Base-by-base conservation (phyloP, 2,797 vertebrate species). In the Pangasius krempfi region DNA sequence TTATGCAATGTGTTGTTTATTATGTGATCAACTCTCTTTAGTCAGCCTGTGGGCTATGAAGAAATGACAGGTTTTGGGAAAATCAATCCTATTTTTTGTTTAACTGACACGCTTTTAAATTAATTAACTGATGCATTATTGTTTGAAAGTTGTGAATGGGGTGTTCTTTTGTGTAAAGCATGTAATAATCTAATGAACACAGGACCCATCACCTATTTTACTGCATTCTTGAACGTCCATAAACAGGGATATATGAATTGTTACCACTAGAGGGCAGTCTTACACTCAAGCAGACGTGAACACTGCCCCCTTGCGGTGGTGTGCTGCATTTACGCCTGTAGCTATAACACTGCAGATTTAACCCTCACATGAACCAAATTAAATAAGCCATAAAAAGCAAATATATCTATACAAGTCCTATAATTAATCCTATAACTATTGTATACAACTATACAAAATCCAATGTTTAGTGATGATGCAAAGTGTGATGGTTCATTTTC, bases 251-350 rank as follows among this genome's bases (percentile, higher is more conserved):
- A 16, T 14, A 78, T 25, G 54, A 37, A 58, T 58, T 58, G 30
- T 58, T 47, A 2, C 70, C 72, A 27, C 70, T 72, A 84, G 87
- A 66, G 33, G 72, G 56, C 80, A 84, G 37, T 52, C 50, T n/a
- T 80, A 80, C 54, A 37, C 2, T 37, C 8, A 58, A 13, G 20
- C 18, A 13, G 2, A 56, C 3, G 78, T 22, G 14, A 37, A 58
- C 54, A 58, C 30, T 81, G 78, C 54, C 78, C 78, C 30, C 78
- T 58, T 58, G 78, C 0, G 78, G 78, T 18, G 5, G 0, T 22
- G 10, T 81, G 52, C 8, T 37, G 78, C 25, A 58, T 33, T 37
- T 58, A 30, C 27, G 14, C 30, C 47, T 76, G n/a, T 76, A 30
- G 2, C 1, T 76, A 7, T n/a, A 76, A 3, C 22, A 5, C n/a